These are phyloP conservation scores for Luffia ferchaultella DNA, from an alignment of 2,888 invertebrate genomes.

Conservation along the genomic window DNA sequence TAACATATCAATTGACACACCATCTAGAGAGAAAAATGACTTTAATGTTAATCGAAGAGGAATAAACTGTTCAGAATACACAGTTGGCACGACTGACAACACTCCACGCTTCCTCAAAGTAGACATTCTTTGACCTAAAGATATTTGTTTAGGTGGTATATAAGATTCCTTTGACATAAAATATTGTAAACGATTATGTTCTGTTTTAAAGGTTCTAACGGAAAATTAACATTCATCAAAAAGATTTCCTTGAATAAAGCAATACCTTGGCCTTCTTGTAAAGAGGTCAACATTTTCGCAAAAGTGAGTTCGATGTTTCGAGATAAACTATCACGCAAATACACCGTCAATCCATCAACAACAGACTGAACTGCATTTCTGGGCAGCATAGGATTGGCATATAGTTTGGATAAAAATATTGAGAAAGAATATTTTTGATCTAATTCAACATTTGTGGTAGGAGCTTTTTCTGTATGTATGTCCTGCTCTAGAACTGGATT, in stretches of 20 bases:
- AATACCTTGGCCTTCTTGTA: neutral
- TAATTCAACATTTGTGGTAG: neutral
- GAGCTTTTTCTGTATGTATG: neutral
- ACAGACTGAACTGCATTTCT: neutral
- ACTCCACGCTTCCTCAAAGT: constrained; percentile 1
- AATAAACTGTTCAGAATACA: constrained; percentile 8
- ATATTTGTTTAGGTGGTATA: constrained; percentile 4
- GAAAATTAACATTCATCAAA: neutral
- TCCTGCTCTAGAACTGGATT: too few relatives aligned
- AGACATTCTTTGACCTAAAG: constrained; percentile 5
- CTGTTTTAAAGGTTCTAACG: constrained; percentile 1
- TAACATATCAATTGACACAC: neutral
- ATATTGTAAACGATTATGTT: constrained; percentile 7
- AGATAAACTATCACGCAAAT: neutral
- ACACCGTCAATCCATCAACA: neutral
- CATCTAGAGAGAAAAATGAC: constrained; percentile 6
- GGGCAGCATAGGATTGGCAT: neutral
- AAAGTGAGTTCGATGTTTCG: neutral
- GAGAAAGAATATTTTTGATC: neutral
- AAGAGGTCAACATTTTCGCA: neutral
- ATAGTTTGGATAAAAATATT: neutral
- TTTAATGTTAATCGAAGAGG: constrained; percentile 6
- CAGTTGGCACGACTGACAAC: neutral
- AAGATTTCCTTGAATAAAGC: neutral
- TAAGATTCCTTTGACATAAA: constrained; percentile 9